Evolutionary conservation across 2,888 invertebrate genomes (phyloP).

Genomic region (Rapana venosa): DNA sequence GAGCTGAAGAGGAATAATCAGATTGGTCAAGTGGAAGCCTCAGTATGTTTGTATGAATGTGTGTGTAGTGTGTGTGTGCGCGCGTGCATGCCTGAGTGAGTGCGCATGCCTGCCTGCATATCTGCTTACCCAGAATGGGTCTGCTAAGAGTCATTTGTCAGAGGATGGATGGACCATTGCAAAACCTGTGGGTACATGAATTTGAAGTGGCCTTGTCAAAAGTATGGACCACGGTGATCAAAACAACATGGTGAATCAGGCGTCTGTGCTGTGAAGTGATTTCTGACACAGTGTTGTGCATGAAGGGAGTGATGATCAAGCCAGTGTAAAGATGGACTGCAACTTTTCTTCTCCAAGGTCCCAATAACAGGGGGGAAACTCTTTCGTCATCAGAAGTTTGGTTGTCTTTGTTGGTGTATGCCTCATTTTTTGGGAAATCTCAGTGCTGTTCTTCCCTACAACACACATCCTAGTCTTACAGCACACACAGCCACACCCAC

Average conservation of each 20-base stretch:
- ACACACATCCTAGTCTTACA: background rate
- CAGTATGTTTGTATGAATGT: background rate
- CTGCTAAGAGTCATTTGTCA: background rate
- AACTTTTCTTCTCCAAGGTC: background rate
- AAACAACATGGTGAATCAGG: background rate
- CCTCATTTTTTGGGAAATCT: background rate
- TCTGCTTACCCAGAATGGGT: background rate
- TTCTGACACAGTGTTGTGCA: background rate
- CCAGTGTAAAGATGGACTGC: no score
- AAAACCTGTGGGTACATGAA: no score
- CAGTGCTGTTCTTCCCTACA: background rate
- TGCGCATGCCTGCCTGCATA: background rate
- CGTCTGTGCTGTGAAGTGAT: background rate
- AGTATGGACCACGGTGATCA: background rate
- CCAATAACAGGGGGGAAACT: background rate
- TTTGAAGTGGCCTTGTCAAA: constrained; percentile 1
- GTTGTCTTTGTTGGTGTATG: background rate
- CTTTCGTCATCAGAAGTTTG: no score
- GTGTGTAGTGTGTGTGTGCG: background rate
- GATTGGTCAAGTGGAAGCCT: background rate
- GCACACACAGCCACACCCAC: background rate
- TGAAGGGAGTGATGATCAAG: background rate
- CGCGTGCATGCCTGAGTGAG: background rate
- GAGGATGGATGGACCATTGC: background rate
- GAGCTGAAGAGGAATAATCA: constrained; percentile 10